A percentile compares a stretch with the other conserved stretches of the same genome.
Evolutionary conservation across 1,140 invertebrate genomes (phyloP).

Genomic region (Scaptomyza pallida): DNA sequence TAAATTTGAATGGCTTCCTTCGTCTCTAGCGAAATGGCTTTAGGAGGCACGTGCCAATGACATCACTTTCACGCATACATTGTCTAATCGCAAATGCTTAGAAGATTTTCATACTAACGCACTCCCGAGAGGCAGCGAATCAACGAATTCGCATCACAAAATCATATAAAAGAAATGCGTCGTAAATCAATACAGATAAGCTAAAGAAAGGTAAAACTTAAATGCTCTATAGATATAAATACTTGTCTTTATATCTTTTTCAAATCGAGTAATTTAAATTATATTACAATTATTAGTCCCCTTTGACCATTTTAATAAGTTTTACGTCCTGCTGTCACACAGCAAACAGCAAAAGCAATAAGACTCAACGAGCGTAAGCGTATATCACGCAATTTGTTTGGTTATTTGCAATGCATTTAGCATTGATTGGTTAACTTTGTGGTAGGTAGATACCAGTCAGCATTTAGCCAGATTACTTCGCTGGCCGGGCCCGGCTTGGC

Average conservation of each 20-base stretch:
- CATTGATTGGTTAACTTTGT: constrained; percentile 59
- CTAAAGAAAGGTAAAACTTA: background rate
- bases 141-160: constrained; percentile 26
- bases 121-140: constrained; percentile 30
- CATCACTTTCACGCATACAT: constrained; percentile 45
- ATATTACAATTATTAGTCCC: no score
- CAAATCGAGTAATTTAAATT: no score
- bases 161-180: constrained; percentile 44
- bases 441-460: constrained; percentile 54
- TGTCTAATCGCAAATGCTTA: constrained; percentile 55
- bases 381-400: constrained; percentile 39
- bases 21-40: background rate
- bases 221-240: constrained; percentile 22
- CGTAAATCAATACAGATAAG: constrained; percentile 53
- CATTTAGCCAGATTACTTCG: constrained; percentile 11
- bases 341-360: background rate
- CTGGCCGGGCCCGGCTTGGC: no score
- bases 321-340: no score
- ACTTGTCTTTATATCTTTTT: background rate
- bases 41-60: constrained; percentile 38
- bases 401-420: constrained; percentile 49
- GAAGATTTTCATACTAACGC: constrained; percentile 48
- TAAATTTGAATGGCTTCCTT: constrained; percentile 32
- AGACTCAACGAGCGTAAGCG: background rate
- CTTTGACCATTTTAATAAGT: no score